phyloP scores from a whole-genome alignment of 1,140 invertebrate species.

The Steinernema khuongi region DNA sequence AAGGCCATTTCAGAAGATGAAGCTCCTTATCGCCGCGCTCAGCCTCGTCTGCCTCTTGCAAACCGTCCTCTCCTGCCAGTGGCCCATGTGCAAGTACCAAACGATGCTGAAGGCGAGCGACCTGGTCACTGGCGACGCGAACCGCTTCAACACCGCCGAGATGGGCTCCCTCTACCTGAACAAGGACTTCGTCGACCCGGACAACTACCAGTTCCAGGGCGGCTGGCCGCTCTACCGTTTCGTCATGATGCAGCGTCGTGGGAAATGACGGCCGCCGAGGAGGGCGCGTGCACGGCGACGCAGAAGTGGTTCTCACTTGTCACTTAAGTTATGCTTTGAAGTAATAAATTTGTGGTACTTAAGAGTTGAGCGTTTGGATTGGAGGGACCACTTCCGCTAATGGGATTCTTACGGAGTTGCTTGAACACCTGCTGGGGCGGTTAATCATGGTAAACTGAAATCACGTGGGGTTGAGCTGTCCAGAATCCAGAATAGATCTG shows the following conservation, averaged over 20 bases:
- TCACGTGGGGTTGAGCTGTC: too few relatives aligned
- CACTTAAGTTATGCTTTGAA: too few relatives aligned
- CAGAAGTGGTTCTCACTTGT: too few relatives aligned
- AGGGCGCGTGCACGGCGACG: too few relatives aligned
- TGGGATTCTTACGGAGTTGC: too few relatives aligned
- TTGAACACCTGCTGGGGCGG: too few relatives aligned
- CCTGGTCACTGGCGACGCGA: not conserved
- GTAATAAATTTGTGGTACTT: too few relatives aligned
- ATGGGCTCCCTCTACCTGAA: not conserved
- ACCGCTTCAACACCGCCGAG: conserved; percentile 3
- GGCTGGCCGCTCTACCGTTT: conserved; percentile 4
- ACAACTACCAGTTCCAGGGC: conserved; percentile 3
- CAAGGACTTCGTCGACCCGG: not conserved
- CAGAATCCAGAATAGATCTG: too few relatives aligned
- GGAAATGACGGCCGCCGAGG: not conserved
- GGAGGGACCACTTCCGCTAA: too few relatives aligned
- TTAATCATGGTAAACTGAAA: too few relatives aligned
- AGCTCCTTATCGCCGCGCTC: not conserved
- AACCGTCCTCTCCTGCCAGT: not conserved
- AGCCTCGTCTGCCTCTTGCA: not conserved
- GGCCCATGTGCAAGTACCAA: not conserved
- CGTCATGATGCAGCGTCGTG: conserved; percentile 8
- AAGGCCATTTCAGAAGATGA: not conserved
- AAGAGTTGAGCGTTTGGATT: too few relatives aligned
- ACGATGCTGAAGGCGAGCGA: conserved; percentile 4